phyloP scores from a whole-genome alignment of 2,888 invertebrate genomes.

The Apotomis turbidana region DNA sequence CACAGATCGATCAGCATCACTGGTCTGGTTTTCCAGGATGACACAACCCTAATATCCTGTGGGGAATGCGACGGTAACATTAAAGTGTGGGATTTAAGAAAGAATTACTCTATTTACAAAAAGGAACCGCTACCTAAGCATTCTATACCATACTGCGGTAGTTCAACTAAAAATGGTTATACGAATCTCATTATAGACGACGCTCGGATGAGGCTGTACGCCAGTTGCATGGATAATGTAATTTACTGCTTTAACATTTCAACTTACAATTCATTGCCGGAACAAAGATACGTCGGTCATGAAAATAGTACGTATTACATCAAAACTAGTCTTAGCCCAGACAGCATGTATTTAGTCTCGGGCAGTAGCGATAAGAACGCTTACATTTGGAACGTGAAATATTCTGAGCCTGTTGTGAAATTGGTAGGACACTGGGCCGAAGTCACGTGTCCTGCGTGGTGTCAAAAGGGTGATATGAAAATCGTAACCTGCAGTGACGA shows the following conservation, averaged over 20 bases:
- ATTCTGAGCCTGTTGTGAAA: constrained; percentile 86
- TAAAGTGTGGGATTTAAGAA: constrained; percentile 94
- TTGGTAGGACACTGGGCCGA: constrained; percentile 92
- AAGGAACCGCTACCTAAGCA: constrained; percentile 88
- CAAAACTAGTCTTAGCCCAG: constrained; percentile 91
- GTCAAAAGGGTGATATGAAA: constrained; percentile 82
- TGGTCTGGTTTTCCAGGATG: constrained; percentile 92
- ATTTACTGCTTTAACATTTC: constrained; percentile 93
- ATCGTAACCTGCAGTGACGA: constrained; percentile 94
- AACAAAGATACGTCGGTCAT: constrained; percentile 88
- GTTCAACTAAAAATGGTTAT: constrained; percentile 87
- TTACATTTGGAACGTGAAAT: constrained; percentile 91
- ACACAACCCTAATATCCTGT: constrained; percentile 90
- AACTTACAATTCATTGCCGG: constrained; percentile 86
- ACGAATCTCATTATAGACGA: constrained; percentile 91
- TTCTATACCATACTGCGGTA: constrained; percentile 89
- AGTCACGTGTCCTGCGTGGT: constrained; percentile 95
- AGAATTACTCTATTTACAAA: constrained; percentile 88
- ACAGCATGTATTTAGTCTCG: constrained; percentile 91
- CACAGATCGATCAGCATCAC: constrained; percentile 90
- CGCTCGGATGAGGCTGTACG: constrained; percentile 88
- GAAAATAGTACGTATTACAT: constrained; percentile 93
- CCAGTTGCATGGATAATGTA: constrained; percentile 93
- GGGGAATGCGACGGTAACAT: constrained; percentile 94
- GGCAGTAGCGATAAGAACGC: constrained; percentile 95